Conservation (phyloP, 1,140 invertebrate genomes). For the Subanguina moxae region DNA sequence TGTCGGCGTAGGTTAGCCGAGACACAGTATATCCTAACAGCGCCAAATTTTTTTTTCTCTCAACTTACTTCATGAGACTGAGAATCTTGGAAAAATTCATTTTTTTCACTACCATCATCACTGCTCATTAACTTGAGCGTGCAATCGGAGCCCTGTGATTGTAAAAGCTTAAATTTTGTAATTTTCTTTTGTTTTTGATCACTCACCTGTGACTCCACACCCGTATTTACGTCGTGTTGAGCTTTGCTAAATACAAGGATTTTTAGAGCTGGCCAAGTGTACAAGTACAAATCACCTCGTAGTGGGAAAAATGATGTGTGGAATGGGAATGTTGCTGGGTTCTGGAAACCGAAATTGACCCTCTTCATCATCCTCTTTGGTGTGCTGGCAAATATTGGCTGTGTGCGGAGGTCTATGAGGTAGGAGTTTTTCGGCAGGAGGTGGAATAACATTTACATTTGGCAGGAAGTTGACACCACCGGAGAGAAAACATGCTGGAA, state of each 20-base stretch:
- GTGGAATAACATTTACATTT: not conserved
- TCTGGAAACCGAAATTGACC: slow-evolving; percentile 17
- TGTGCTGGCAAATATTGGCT: not conserved
- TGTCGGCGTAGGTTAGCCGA: too few relatives aligned
- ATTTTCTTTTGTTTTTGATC: too few relatives aligned
- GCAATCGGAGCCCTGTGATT: slow-evolving; percentile 1
- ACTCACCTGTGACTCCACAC: too few relatives aligned
- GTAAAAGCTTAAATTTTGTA: too few relatives aligned
- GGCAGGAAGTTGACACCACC: slow-evolving; percentile 12
- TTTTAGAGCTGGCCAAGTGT: not conserved
- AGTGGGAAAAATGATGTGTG: slow-evolving; percentile 21
- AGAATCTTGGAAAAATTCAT: not conserved
- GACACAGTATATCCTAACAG: too few relatives aligned
- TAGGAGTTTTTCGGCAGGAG: not conserved
- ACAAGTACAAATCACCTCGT: slow-evolving; percentile 6
- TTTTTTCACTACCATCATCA: slow-evolving; percentile 7
- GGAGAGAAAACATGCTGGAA: slow-evolving; percentile 23
- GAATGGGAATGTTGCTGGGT: not conserved
- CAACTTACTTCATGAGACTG: not conserved
- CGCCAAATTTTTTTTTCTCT: too few relatives aligned
- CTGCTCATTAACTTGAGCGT: not conserved
- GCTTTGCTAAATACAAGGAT: not conserved
- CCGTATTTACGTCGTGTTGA: not conserved
- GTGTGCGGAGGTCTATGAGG: slow-evolving; percentile 2
- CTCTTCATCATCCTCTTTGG: not conserved